phyloP scores from a whole-genome alignment of 2,113 vertebrate species.

The Atlantisia rogersi region DNA sequence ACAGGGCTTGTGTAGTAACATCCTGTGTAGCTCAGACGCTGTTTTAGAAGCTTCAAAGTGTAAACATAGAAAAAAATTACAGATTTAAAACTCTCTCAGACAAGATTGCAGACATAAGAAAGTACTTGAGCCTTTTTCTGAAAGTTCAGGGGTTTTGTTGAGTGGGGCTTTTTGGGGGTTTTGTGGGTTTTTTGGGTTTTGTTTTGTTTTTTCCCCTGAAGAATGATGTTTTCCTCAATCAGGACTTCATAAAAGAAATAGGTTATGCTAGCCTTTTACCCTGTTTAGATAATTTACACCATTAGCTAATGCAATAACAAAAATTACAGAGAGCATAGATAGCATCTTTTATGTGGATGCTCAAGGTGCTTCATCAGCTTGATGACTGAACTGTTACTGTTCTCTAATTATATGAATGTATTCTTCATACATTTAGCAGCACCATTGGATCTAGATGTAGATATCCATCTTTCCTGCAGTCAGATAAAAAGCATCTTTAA shows the following conservation, averaged over 20 bases:
- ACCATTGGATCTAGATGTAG: neutral
- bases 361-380: neutral
- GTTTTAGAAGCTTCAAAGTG: neutral
- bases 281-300: neutral
- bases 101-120: neutral
- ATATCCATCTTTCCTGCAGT: neutral
- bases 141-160: neutral
- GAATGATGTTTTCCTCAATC: neutral
- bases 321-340: neutral
- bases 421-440: neutral
- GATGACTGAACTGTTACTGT: neutral
- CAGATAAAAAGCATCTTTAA: neutral
- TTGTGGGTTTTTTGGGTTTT: too few relatives aligned
- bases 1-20: rapidly evolving
- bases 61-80: neutral
- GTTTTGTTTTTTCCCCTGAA: neutral
- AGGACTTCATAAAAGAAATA: neutral
- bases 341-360: neutral
- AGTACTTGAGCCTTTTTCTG: neutral
- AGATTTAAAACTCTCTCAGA: neutral
- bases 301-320: neutral
- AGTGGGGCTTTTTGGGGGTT: too few relatives aligned
- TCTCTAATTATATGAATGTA: neutral
- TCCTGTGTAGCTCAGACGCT: rapidly evolving
- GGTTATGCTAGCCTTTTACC: neutral